Evolutionary conservation across 2,113 vertebrate genomes (phyloP).

Genomic region (Dipodomys stephensi): DNA sequence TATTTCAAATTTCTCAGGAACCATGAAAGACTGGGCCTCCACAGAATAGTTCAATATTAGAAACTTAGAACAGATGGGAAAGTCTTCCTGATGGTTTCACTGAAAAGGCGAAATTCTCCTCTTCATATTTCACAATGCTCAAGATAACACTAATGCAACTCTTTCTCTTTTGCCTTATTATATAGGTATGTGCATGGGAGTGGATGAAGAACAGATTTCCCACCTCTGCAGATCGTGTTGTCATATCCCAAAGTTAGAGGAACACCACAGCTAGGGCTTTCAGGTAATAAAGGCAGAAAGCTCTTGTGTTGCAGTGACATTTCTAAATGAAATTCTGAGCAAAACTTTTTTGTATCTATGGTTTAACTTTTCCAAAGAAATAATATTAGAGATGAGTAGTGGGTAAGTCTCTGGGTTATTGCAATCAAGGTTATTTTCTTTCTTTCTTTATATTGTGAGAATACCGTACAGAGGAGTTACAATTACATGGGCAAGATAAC

Average conservation of each 20-base stretch:
- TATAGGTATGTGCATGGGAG: not conserved
- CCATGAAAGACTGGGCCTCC: slow-evolving; percentile 58
- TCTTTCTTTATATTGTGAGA: too few species aligned
- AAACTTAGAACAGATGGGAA: slow-evolving; percentile 71
- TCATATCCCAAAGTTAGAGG: not conserved
- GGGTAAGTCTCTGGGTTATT: not conserved
- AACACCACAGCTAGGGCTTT: not conserved
- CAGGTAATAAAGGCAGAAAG: not conserved
- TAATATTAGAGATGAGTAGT: not conserved
- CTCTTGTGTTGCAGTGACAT: not conserved
- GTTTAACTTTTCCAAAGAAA: slow-evolving; percentile 21
- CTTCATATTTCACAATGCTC: slow-evolving; percentile 48
- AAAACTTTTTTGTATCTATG: not conserved
- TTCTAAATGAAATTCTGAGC: not conserved
- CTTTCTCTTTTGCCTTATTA: slow-evolving; percentile 5
- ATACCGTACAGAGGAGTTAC: too few species aligned
- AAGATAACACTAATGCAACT: not conserved
- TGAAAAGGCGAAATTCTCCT: slow-evolving; percentile 48
- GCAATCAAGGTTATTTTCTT: not conserved
- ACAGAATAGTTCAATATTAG: slow-evolving; percentile 63
- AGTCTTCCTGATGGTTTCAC: slow-evolving; percentile 52
- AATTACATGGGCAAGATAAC: too few species aligned
- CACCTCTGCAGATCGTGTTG: not conserved
- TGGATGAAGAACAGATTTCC: not conserved
- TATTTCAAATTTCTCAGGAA: slow-evolving; percentile 68